These are phyloP conservation scores for Oligia strigilis DNA, from an alignment of 2,888 invertebrate species.

Conservation along the genomic window DNA sequence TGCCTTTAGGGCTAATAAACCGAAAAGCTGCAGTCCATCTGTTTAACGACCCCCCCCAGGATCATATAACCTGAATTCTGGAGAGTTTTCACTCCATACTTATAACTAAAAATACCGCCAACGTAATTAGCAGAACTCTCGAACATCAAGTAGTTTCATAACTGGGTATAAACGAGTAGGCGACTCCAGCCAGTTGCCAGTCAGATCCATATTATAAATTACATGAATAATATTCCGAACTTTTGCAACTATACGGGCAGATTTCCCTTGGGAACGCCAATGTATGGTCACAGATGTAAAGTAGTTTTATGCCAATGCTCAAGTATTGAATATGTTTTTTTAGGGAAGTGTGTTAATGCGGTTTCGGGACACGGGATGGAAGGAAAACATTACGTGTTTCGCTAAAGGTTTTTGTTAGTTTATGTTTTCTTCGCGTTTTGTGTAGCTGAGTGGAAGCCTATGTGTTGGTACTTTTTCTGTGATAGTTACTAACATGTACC, in stretches of 20 bases:
- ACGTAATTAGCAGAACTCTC: slow-evolving; percentile 52
- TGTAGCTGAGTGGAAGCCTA: neutral
- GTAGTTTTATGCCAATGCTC: slow-evolving; percentile 58
- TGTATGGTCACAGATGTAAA: slow-evolving; percentile 67
- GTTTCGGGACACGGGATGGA: slow-evolving; percentile 37
- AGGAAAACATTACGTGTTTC: slow-evolving; percentile 38
- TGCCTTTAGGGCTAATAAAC: slow-evolving; percentile 31
- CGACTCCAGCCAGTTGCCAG: slow-evolving; percentile 40
- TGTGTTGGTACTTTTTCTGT: neutral
- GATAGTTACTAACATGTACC: neutral
- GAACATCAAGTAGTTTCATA: slow-evolving; percentile 31
- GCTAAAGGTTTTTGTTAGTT: slow-evolving; percentile 6
- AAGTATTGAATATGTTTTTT: slow-evolving; percentile 66
- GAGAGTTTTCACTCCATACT: slow-evolving; percentile 19
- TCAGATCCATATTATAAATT: slow-evolving; percentile 68
- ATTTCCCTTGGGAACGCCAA: slow-evolving; percentile 71
- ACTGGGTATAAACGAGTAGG: slow-evolving; percentile 45
- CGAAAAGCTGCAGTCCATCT: slow-evolving; percentile 12
- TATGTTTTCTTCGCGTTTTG: slow-evolving; percentile 30
- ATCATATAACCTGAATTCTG: slow-evolving; percentile 16
- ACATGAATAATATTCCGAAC: slow-evolving; percentile 72
- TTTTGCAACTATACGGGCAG: slow-evolving; percentile 68
- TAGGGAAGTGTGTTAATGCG: slow-evolving; percentile 56
- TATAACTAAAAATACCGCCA: slow-evolving; percentile 16
- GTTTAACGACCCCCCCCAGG: slow-evolving; percentile 14